Conservation (phyloP, 2,888 invertebrate genomes). For the Lasioglossum figueresi region DNA sequence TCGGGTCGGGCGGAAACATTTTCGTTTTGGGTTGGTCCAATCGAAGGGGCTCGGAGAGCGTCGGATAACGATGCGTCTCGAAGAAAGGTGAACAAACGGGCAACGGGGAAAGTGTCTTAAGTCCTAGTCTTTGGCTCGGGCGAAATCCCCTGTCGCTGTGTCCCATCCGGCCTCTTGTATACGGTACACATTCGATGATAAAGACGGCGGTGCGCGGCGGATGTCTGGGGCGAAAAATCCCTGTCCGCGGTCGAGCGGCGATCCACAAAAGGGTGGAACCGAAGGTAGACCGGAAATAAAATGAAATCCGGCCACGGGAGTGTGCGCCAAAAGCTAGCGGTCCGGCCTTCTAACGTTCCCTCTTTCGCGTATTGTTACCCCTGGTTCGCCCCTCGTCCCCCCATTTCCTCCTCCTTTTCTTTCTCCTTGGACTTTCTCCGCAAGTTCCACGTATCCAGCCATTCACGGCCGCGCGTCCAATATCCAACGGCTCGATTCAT, state of each 20-base stretch:
- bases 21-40: constrained; percentile 62
- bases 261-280: constrained; percentile 70
- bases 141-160: constrained; percentile 40
- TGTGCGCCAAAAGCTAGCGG: constrained; percentile 64
- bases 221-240: constrained; percentile 57
- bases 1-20: constrained; percentile 66
- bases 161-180: constrained; percentile 36
- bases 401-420: constrained; percentile 46
- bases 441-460: constrained; percentile 44
- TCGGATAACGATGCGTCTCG: constrained; percentile 41
- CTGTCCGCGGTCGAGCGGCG: constrained; percentile 55
- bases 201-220: constrained; percentile 48
- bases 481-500: constrained; percentile 65
- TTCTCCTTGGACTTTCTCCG: constrained; percentile 14
- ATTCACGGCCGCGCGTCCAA: constrained; percentile 60
- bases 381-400: constrained; percentile 24
- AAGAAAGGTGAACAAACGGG: constrained; percentile 18
- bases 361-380: constrained; percentile 64
- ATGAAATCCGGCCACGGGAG: constrained; percentile 72
- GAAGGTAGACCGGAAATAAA: constrained; percentile 75
- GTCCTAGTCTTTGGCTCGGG: constrained; percentile 59
- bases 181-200: constrained; percentile 64
- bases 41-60: constrained; percentile 49
- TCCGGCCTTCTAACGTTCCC: constrained; percentile 65
- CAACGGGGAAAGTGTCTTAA: constrained; percentile 67